Conservation (phyloP, 2,113 vertebrate species). For the Geococcyx californianus region DNA sequence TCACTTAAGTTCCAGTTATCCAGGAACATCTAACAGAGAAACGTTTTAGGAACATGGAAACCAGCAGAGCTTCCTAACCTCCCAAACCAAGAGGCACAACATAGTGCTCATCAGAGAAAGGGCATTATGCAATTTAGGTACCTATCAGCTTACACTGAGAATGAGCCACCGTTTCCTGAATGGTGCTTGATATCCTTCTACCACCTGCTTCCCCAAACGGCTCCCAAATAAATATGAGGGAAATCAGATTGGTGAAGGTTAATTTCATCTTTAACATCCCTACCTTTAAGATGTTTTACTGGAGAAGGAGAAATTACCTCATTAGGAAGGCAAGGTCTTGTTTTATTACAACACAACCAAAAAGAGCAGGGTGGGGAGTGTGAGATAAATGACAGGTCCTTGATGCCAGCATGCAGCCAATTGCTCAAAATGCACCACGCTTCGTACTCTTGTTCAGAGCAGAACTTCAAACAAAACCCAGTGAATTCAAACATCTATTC, state of each 20-base stretch:
- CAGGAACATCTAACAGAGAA: not conserved
- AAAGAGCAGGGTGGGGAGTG: not conserved
- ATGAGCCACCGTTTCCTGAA: not conserved
- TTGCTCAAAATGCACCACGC: not conserved
- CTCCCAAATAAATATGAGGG: not conserved
- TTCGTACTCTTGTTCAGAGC: not conserved
- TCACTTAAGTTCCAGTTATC: not conserved
- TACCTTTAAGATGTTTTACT: not conserved
- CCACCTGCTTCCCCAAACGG: not conserved
- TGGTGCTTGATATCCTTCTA: not conserved
- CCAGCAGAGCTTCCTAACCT: not conserved
- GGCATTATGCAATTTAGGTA: not conserved
- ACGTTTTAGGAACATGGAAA: not conserved
- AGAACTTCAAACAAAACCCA: not conserved
- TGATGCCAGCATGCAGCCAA: not conserved
- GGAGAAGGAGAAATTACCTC: not conserved
- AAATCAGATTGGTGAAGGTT: not conserved
- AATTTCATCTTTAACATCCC: not conserved
- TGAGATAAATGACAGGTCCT: not conserved
- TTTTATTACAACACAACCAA: not conserved
- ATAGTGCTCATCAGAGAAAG: not conserved
- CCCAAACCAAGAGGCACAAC: not conserved
- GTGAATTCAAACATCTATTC: not conserved
- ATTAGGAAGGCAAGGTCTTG: not conserved
- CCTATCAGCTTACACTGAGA: not conserved